These are phyloP conservation scores for Nycticebus coucang DNA, from an alignment of 2,113 vertebrate genomes.

Conservation along the genomic window DNA sequence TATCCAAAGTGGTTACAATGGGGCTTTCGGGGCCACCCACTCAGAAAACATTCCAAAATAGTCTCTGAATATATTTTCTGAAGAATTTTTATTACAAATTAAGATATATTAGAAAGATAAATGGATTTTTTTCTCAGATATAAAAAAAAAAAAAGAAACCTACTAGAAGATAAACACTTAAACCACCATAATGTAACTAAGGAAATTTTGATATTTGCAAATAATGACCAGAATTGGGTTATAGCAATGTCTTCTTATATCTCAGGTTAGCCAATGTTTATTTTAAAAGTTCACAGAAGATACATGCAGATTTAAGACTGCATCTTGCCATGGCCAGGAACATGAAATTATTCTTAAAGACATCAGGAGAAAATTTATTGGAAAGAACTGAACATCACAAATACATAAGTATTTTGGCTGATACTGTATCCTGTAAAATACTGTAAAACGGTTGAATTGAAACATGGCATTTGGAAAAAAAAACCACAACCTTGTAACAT, in stretches of 20 bases:
- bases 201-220: conserved; percentile 1
- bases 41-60: neutral
- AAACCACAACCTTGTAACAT: neutral
- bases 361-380: conserved; percentile 7
- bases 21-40: neutral
- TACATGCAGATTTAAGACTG: neutral
- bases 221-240: conserved; percentile 1
- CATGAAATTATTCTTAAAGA: neutral
- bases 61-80: neutral
- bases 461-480: conserved; percentile 57
- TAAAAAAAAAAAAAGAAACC: conserved; percentile 41
- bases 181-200: neutral
- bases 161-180: conserved; percentile 32
- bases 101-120: conserved; percentile 40
- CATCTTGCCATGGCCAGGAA: neutral
- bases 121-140: neutral
- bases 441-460: conserved; percentile 43
- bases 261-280: neutral
- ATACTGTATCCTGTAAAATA: neutral
- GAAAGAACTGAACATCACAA: neutral
- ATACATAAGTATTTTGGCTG: neutral
- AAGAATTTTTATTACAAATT: conserved; percentile 53
- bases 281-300: neutral
- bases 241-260: neutral
- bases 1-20: neutral